Conservation (phyloP, 2,888 invertebrate species). For the Rhagonycha lutea region DNA sequence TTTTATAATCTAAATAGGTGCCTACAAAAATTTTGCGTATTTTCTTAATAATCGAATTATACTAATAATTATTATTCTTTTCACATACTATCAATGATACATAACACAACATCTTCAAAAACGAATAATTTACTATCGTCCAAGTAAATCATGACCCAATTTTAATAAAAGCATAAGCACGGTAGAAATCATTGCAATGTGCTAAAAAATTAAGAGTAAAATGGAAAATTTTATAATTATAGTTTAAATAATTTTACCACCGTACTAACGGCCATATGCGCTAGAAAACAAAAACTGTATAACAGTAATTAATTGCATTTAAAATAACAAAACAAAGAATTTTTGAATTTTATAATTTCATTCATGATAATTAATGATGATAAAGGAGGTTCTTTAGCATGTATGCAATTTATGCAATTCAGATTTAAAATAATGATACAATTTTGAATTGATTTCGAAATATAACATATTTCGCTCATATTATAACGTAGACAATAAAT, state of each 20-base stretch:
- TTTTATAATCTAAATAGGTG: too few species aligned
- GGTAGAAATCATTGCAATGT: conserved; percentile 6
- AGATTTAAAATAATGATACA: neutral
- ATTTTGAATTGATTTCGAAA: neutral
- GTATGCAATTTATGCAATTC: neutral
- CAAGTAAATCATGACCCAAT: neutral
- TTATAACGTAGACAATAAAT: neutral
- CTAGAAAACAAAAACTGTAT: conserved; percentile 5
- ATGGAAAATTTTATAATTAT: neutral
- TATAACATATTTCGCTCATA: too few species aligned
- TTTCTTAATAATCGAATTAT: too few species aligned
- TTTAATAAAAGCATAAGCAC: conserved; percentile 6
- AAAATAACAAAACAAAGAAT: neutral
- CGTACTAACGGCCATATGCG: conserved; percentile 8
- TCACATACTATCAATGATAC: too few species aligned
- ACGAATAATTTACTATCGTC: neutral
- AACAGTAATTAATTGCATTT: neutral
- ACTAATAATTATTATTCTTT: too few species aligned
- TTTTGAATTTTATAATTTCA: neutral
- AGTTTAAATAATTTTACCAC: neutral
- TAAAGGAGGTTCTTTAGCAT: neutral
- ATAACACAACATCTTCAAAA: too few species aligned
- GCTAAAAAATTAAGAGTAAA: neutral
- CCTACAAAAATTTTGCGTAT: too few species aligned
- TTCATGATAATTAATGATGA: neutral